These are phyloP conservation scores for Neosalanx taihuensis DNA, from an alignment of 2,797 vertebrate genomes.

Conservation along the genomic window DNA sequence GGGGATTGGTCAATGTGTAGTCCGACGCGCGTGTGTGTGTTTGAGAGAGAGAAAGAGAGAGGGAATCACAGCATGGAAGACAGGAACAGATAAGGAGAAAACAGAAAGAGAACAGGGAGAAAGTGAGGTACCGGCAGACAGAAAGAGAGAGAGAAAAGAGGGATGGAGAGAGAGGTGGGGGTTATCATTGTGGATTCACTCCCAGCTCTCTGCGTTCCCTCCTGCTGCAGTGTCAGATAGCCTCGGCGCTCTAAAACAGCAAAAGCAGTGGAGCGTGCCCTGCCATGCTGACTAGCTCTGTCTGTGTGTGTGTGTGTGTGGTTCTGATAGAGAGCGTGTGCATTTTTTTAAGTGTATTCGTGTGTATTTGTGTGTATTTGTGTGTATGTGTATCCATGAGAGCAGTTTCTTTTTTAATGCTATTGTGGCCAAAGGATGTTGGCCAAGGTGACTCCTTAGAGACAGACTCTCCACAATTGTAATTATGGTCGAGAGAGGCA, in stretches of 20 bases:
- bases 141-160: background rate
- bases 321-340: slow-evolving; percentile 17
- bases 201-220: slow-evolving; percentile 27
- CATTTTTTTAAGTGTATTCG: slow-evolving; percentile 32
- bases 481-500: slow-evolving; percentile 24
- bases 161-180: slow-evolving; percentile 17
- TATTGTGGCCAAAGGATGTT: slow-evolving; percentile 38
- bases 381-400: slow-evolving; percentile 15
- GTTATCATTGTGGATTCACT: slow-evolving; percentile 54
- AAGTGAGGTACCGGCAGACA: background rate
- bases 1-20: slow-evolving; percentile 54
- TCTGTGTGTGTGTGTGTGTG: slow-evolving; percentile 3
- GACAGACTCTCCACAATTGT: slow-evolving; percentile 38
- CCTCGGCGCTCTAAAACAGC: slow-evolving; percentile 48
- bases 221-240: slow-evolving; percentile 51
- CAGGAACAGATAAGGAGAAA: background rate
- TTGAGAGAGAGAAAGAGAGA: slow-evolving; percentile 18
- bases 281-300: slow-evolving; percentile 41
- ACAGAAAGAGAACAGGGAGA: background rate
- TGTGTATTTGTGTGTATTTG: slow-evolving; percentile 27
- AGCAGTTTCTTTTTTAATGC: slow-evolving; percentile 22
- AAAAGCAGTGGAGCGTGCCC: slow-evolving; percentile 55
- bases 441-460: slow-evolving; percentile 71
- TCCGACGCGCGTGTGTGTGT: slow-evolving; percentile 21
- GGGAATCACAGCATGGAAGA: background rate